Evolutionary conservation across 2,888 invertebrate species (phyloP), one percentile per base, ranked within the genome.

Genomic region (Ophraella communa): DNA sequence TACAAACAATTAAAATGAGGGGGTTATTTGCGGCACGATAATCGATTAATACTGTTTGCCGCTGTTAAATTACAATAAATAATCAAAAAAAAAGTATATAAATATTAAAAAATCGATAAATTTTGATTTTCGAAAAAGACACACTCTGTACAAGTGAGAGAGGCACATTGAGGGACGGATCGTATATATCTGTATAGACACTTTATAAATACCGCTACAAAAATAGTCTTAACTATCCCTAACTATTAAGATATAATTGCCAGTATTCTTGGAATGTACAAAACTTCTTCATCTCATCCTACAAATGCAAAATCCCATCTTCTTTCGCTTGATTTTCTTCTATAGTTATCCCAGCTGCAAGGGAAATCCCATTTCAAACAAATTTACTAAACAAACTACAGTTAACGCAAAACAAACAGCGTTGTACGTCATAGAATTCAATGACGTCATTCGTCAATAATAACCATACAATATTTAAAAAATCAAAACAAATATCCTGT

Each of bases 221-320:
- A 64, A 65, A 65, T 65, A 65, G 65, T 65, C 65, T 65, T 56
- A 44, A 27, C 23, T 61, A 45, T 61, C 33, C 24, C 44, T 53
- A 54, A 49, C 39, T 47, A 47, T 24, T 59, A 64, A 65, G 51
- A 55, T 64, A 65, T 65, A 65, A 65, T 52, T 52, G 61, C 60
- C 65, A 44, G 51, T 21, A 18, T 39, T 45, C 52, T 39, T 62
- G 65, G 65, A 65, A 65, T 65, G 65, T 62, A 57, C 52, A 39
- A 23, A 33, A n/a, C n/a, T 52, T 49, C 7, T 30, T 39, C 53
- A 21, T 35, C 5, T 53, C 39, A 10, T 54, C 24, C 68, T 60
- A 71, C 42, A 81, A 71, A 67, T 81, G 80, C 62, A 81, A 73
- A 55, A 81, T 77, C 23, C 79, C 80, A 66, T 81, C 81, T 55